Evolutionary conservation across 64 coral and sea anemone genomes (phyloP), one percentile per base, ranked within the genome.

Genomic region (Cladopsammia gracilis): DNA sequence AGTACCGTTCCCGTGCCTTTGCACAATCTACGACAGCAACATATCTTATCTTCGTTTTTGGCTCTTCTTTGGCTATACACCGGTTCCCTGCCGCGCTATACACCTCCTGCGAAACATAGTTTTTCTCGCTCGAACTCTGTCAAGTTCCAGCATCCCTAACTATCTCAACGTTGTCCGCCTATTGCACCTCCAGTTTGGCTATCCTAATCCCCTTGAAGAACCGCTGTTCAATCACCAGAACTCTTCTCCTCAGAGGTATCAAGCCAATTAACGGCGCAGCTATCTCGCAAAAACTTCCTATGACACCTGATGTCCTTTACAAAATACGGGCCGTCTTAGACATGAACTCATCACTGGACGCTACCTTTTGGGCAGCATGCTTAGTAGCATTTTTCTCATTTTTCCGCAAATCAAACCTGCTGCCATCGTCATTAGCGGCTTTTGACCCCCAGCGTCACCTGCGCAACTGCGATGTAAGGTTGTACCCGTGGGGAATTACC

Each of bases 331-430:
- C 6, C 43, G 12, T 49, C 0, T 25, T 93, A 19, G 13, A 93
- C 18, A 1, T 67, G 3, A 22, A 43, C 4, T n/a, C 15, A 7
- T 78, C 74, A 5, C 4, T 68, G 0, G 71, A 93, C 48, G 73
- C 73, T 3, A 78, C 91, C 0, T 93, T 93, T 42, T 93, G 91
- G 91, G 91, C 91, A 12, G 72, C 60, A 7, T 93, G 91, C 13
- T 7, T 93, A 18, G 71, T 93, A 12, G 91, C 91, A 3, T 93
- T 93, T 56, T 93, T 93, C n/a, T 34, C 12, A 1, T 69, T 93
- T 10, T 92, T 85, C 26, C 54, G 90, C 0, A 85, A 92, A 48
- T 85, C 90, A 5, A 73, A 85, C 52, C 73, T 93, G n/a, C 61
- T 86, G 4, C 5, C 19, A 65, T 9, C 56, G 0, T n/a, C 70